Base-by-base conservation (phyloP, 2,888 invertebrate species). In the Capitulum mitella region DNA sequence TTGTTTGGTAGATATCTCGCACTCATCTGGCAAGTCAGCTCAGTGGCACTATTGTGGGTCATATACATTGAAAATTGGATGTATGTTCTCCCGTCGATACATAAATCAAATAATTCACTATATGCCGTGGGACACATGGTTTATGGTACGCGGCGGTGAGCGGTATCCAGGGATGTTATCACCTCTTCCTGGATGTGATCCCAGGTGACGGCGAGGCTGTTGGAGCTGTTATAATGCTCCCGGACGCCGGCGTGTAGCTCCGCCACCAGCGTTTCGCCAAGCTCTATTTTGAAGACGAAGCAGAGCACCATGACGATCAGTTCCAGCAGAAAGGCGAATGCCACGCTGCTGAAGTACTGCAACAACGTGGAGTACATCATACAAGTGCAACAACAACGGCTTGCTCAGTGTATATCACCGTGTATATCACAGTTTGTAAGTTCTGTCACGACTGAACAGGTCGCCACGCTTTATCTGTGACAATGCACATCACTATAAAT, bases 261-360 rank as follows among this genome's bases (percentile, higher is more conserved):
- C 80, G 89, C 89, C 81, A 89, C 89, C 81, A 92, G 84, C 32
- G 89, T 89, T 79, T 89, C 89, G 58, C 89, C 89, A 80, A 93
- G 88, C 81, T 90, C 89, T 82, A 91, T 91, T 81, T 92, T 89
- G 85, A 93, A 93, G 79, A 93, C 88, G 84, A 93, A 92, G 16
- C 92, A 92, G 80, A 93, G 87, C 0, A 92, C 90, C 77, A 92
- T 93, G 77, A 92, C 88, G 81, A 92, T 88, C 83, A 93, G 91
- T 85, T 94, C 93, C 81, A 92, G 89, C 82, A 92, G 86, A 85
- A 94, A 92, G 83, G 94, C 89, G 80, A 93, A 86, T 80, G 92
- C 89, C 78, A 94, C 92, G 84, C 93, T 86, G 82, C 90, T 89
- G 85, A 94, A 92, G 86, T 94, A 94, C 94, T 94, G 87, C 80